Evolutionary conservation across 37 sponge, comb jelly and placozoan genomes (phyloP), one percentile per base, ranked within the genome.

Genomic region (Spongilla lacustris): DNA sequence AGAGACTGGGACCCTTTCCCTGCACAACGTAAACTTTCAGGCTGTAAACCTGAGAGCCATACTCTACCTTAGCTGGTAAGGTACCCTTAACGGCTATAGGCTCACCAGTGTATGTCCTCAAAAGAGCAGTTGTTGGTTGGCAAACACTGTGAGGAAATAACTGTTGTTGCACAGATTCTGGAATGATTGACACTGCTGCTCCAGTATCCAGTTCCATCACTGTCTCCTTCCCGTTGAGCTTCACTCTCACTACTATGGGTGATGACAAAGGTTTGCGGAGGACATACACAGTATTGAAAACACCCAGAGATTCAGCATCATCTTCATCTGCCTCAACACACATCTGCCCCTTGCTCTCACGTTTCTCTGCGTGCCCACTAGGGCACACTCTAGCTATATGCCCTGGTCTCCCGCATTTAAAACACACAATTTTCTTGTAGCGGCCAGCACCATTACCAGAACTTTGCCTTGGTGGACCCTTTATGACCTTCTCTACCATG

Each of bases 161-260:
- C 30, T 49, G 14, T 66, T 66, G 28, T 26, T 79, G 68, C 1
- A 27, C 29, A 12, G 50, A 11, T 34, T 79, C 66, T 0, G 80
- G 58, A 24, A 79, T 66, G 31, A 79, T 23, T 14, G 67, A 79
- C 13, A 67, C 66, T 25, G 80, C 29, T 17, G 67, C 80, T 11
- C 80, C 80, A 50, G 80, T 79, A 34, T 79, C 80, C 10, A 79
- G 21, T 26, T 79, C 80, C 80, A 79, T 79, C 25, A 67, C 19
- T 11, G 10, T 3, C 19, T 27, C 68, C 31, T 67, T n/a, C 30
- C 28, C 17, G 3, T 37, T 49, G 35, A 75, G 76, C 79, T 50
- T n/a, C 79, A 78, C 50, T 38, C 79, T 48, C 79, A 23, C 30
- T 8, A 38, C 29, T 46, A 36, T 50, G 29, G n/a, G n/a, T 23